These are phyloP conservation scores for Syngnathus rostellatus DNA, from an alignment of 2,797 vertebrate species.

Conservation along the genomic window DNA sequence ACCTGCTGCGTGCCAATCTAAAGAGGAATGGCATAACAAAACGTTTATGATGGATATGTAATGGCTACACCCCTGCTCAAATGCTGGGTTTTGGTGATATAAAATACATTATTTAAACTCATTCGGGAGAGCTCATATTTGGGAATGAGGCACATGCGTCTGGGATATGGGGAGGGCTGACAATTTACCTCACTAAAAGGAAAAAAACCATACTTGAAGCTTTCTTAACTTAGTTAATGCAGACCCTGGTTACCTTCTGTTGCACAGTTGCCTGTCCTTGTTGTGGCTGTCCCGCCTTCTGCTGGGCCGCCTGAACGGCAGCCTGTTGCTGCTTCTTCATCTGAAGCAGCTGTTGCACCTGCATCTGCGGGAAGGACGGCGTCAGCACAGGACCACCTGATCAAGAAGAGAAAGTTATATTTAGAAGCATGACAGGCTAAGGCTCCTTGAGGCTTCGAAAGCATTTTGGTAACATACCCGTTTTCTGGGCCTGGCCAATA, in stretches of 20 bases:
- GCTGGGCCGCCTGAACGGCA: slow-evolving; percentile 66
- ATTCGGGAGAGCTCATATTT: neutral
- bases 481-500: slow-evolving; percentile 79
- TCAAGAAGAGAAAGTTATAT: neutral
- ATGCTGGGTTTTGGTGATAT: too few relatives aligned
- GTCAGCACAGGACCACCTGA: slow-evolving; percentile 78
- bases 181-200: too few relatives aligned
- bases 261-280: slow-evolving; percentile 75
- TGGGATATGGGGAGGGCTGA: too few relatives aligned
- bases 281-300: slow-evolving; percentile 81
- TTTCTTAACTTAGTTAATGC: neutral
- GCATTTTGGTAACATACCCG: slow-evolving; percentile 49
- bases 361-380: slow-evolving; percentile 66
- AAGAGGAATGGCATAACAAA: neutral
- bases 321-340: slow-evolving; percentile 66
- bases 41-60: too few relatives aligned
- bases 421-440: neutral
- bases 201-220: too few relatives aligned
- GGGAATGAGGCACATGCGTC: too few relatives aligned
- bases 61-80: too few relatives aligned
- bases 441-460: neutral
- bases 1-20: slow-evolving; percentile 78
- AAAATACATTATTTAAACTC: too few relatives aligned
- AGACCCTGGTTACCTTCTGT: slow-evolving; percentile 73
- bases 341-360: slow-evolving; percentile 80